Evolutionary conservation across 2,797 vertebrate species (phyloP), one percentile per base, ranked within the genome.

Genomic region (Acanthiza pusilla): DNA sequence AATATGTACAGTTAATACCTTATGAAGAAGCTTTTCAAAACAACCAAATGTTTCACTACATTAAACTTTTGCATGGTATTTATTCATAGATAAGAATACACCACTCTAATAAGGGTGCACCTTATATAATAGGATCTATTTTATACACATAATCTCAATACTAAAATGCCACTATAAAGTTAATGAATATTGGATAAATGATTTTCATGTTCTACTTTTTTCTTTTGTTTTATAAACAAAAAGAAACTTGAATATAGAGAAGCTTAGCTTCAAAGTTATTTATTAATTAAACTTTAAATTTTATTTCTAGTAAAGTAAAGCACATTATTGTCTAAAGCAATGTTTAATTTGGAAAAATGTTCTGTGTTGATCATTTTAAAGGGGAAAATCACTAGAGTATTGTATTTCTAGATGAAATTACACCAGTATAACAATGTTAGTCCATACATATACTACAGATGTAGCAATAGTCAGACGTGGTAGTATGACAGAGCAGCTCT

Each of bases 31-130:
- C 11, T 65, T 91, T 50, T 58, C 13, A 70, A 73, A 83, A 73
- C 12, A 83, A 65, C 4, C 5, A n/a, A 55, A 36, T 43, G 82
- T 68, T 78, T 86, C 5, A 53, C 5, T 34, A 34, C 8, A 50
- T n/a, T 2, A 42, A 70, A 3, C 1, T 70, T 89, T 88, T 89
- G 3, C 15, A 30, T 12, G 42, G 3, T 17, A 71, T 66, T 74
- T 83, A 40, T 48, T 57, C 9, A 78, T 54, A 72, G 8, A n/a
- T 22, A 78, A 62, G 12, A 75, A 57, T 32, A 30, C 4, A 5
- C 1, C 4, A 7, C 6, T 77, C 5, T 43, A 42, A 34, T 30
- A 72, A 2, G 8, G 5, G 1, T 58, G 4, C 3, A 50, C 3
- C 1, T 77, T 48, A 36, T 40, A 13, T 13, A 48, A 32, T 13